Evolutionary conservation across 2,888 invertebrate species (phyloP).

Genomic region (Geophilus truncorum): DNA sequence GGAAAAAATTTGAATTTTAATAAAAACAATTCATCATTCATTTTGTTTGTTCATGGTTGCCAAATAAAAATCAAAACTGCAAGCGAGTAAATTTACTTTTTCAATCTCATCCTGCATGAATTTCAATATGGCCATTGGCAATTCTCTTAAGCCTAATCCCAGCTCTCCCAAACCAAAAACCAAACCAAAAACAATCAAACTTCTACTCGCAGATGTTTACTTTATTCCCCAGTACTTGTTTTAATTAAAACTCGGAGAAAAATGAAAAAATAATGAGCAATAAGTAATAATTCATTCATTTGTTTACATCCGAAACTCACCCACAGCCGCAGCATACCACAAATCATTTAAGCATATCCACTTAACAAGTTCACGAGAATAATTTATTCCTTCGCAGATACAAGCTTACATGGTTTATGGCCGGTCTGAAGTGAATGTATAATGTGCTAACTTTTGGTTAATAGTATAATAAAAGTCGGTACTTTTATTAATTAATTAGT

Average conservation of each 20-base stretch:
- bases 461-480: background rate
- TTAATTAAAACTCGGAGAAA: no score
- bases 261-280: no score
- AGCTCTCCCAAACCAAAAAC: background rate
- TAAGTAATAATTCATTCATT: background rate
- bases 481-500: background rate
- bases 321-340: background rate
- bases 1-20: background rate
- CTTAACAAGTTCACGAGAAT: background rate
- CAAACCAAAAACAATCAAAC: background rate
- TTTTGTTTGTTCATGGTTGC: background rate
- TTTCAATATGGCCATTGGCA: background rate
- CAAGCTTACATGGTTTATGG: background rate
- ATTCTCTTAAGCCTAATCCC: background rate
- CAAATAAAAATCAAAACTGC: background rate
- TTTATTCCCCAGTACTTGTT: background rate
- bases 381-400: background rate
- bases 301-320: background rate
- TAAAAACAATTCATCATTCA: background rate
- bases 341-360: background rate
- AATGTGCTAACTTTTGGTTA: background rate
- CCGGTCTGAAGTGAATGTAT: background rate
- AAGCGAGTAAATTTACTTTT: background rate
- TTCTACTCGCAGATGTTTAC: background rate
- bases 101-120: background rate